phyloP scores from a whole-genome alignment of 92 coral and sea anemone species.

The Paragorgia papillata region DNA sequence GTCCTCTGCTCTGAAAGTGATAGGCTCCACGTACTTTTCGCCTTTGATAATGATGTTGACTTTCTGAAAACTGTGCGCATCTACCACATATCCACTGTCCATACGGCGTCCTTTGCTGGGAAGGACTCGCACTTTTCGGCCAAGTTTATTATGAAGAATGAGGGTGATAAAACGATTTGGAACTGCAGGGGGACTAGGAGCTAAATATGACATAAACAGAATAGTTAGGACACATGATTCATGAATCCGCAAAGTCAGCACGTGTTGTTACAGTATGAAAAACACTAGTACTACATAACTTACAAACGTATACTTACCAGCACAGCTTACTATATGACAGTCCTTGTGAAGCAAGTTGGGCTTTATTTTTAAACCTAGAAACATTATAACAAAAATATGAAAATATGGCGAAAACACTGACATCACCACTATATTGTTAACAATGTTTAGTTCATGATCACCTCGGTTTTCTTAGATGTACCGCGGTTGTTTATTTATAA shows the following conservation, averaged over 20 bases:
- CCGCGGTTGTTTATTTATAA: too few species aligned
- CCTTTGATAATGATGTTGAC: constrained; percentile 83
- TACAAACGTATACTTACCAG: constrained; percentile 28
- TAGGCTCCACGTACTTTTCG: constrained; percentile 60
- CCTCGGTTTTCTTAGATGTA: too few species aligned
- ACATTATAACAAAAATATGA: not conserved
- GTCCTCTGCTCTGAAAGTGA: constrained; percentile 77
- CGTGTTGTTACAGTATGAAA: too few species aligned
- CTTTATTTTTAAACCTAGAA: not conserved
- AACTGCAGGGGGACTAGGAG: constrained; percentile 53
- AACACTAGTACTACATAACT: too few species aligned
- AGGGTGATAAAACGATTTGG: constrained; percentile 73
- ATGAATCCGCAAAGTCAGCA: too few species aligned
- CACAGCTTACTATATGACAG: constrained; percentile 21
- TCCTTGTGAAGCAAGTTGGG: constrained; percentile 14
- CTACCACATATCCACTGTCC: constrained; percentile 72
- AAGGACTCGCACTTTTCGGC: constrained; percentile 68
- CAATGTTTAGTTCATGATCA: too few species aligned
- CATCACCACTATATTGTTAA: too few species aligned
- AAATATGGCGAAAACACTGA: not conserved
- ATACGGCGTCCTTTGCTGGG: constrained; percentile 81
- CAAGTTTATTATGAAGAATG: constrained; percentile 75
- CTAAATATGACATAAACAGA: not conserved
- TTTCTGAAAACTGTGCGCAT: constrained; percentile 58
- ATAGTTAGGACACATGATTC: too few species aligned